phyloP scores from a whole-genome alignment of 2,113 vertebrate genomes.

The Cebus imitator region DNA sequence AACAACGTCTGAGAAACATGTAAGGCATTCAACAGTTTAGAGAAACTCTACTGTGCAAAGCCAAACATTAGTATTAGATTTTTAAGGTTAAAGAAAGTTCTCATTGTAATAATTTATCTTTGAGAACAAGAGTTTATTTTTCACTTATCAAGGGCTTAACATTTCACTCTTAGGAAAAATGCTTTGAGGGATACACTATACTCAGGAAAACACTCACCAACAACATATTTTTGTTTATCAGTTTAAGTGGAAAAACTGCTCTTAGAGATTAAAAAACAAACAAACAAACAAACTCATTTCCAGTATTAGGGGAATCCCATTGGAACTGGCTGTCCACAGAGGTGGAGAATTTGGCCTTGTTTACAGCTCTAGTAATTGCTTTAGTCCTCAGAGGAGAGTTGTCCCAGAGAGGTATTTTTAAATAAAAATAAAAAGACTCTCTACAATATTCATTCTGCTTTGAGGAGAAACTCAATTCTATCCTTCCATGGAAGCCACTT shows the following conservation, averaged over 20 bases:
- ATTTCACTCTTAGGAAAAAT: constrained; percentile 69
- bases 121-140: constrained; percentile 78
- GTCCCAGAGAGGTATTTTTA: background rate
- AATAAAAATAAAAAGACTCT: background rate
- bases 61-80: constrained; percentile 80
- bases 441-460: background rate
- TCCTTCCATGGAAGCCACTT: background rate
- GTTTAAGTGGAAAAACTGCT: constrained; percentile 46
- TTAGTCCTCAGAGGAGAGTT: background rate
- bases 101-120: constrained; percentile 76
- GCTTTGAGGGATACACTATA: constrained; percentile 41
- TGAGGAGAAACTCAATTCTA: background rate
- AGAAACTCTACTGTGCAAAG: constrained; percentile 77
- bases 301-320: background rate
- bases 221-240: constrained; percentile 58
- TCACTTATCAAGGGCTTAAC: constrained; percentile 73
- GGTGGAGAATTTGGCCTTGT: background rate
- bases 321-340: background rate
- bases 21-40: constrained; percentile 82
- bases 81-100: constrained; percentile 82
- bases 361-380: background rate
- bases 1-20: constrained; percentile 76
- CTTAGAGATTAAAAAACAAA: constrained; percentile 19
- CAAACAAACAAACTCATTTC: background rate
- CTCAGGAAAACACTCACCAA: constrained; percentile 42